A percentile compares a stretch with the other conserved stretches of the same genome.
Evolutionary conservation across 2,797 vertebrate species (phyloP).

Genomic region (Anomalospiza imberbis): DNA sequence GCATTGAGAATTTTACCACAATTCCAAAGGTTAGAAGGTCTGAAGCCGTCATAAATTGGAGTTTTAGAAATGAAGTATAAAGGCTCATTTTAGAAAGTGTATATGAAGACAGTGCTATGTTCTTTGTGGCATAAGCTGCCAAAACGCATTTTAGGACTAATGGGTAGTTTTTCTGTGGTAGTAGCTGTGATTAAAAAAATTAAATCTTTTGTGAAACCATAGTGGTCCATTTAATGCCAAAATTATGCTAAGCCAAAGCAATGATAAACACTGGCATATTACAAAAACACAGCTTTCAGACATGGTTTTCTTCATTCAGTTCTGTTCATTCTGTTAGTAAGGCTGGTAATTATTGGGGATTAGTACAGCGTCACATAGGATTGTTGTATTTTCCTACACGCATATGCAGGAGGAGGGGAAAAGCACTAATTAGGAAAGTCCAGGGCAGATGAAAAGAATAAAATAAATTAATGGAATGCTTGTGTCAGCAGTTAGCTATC

Average conservation of each 20-base stretch:
- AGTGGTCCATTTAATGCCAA: not conserved
- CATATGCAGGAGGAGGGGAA: not conserved
- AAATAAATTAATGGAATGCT: not conserved
- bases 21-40: not conserved
- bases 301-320: not conserved
- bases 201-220: not conserved
- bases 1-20: not conserved
- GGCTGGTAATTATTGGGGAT: not conserved
- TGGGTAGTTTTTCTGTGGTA: not conserved
- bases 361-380: not conserved
- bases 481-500: not conserved
- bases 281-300: not conserved
- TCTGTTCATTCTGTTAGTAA: not conserved
- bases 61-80: not conserved
- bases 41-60: not conserved
- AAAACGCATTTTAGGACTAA: not conserved
- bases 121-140: not conserved
- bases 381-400: not conserved
- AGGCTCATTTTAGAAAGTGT: not conserved
- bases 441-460: not conserved
- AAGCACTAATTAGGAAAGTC: not conserved
- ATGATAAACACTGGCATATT: not conserved
- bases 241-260: not conserved
- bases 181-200: not conserved
- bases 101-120: not conserved